Conservation (phyloP, 2,113 vertebrate species). For the Circaetus cinerascens region DNA sequence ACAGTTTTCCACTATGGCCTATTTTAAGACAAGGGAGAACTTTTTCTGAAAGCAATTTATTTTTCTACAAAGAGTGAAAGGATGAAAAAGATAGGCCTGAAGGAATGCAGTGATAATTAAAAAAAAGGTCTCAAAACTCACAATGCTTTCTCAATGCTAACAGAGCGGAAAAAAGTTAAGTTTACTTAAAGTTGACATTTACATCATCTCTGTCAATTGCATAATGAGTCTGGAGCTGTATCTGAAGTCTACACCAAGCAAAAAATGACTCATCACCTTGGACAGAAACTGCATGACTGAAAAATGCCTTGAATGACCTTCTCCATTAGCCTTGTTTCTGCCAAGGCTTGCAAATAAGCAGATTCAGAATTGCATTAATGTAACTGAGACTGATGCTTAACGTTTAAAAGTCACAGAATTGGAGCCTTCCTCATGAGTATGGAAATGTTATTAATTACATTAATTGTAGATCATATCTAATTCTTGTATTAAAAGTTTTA, state of each 20-base stretch:
- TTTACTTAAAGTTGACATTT: background rate
- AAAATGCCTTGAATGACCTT: background rate
- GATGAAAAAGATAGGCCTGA: background rate
- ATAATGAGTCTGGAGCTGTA: background rate
- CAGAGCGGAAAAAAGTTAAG: background rate
- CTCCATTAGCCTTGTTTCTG: background rate
- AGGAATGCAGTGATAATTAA: background rate
- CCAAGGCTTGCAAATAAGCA: background rate
- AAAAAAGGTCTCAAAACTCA: background rate
- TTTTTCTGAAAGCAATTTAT: background rate
- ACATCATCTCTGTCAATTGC: background rate
- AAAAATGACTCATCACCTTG: background rate
- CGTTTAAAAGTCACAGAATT: background rate
- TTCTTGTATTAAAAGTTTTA: background rate
- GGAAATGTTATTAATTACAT: background rate
- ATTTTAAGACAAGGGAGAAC: background rate
- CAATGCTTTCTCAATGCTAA: background rate
- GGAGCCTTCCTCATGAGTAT: background rate
- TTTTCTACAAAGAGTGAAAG: background rate
- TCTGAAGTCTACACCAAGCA: background rate
- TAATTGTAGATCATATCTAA: background rate
- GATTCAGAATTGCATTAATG: background rate
- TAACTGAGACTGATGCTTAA: background rate
- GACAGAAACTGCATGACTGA: background rate
- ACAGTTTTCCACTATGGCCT: background rate